Base-by-base conservation (phyloP, 2,113 vertebrate genomes). In the Sinosuthora webbiana region DNA sequence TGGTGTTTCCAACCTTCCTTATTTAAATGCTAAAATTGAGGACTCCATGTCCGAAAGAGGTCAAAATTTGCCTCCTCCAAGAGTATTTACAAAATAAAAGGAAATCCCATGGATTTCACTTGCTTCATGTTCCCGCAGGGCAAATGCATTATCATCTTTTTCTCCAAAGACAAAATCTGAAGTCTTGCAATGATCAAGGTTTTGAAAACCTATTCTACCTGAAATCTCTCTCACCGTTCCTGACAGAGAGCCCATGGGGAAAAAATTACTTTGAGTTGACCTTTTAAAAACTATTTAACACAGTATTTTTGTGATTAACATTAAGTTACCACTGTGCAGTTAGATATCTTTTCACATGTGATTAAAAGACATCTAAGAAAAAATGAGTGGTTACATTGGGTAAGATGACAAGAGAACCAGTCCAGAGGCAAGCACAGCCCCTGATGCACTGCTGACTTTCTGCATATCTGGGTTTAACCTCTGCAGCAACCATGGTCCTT, bases 371-470 rank as follows among this genome's bases (percentile, higher is more conserved):
- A 41, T 49, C 11, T 78, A 56, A 62, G 50, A 77, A 84, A 39
- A 41, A 37, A 62, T 2, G 6, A 3, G 4, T 75, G 25, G 11
- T 52, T 84, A 27, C 41, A 24, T 13, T 0, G 3, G 6, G 23
- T 30, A n/a, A 39, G 17, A 37, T 3, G 7, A 7, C 23, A 83
- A 78, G 37, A 67, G 16, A 83, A 53, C 20, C 2, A 9, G 6
- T 21, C 39, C 14, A 64, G 52, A 59, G 42, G 23, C 42, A 57
- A 5, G 7, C 5, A 28, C 37, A 56, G 35, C 44, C 63, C 14
- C 28, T 50, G 39, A 31, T 18, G 35, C 37, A 31, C 31, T 30
- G n/a, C 41, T 56, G 52, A 39, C 8, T 22, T 77, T 23, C 59
- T 75, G 28, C 31, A 68, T 33, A 27, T 19, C 10, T 37, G 41